phyloP scores from a whole-genome alignment of 2,797 vertebrate genomes.

The Coluber constrictor region DNA sequence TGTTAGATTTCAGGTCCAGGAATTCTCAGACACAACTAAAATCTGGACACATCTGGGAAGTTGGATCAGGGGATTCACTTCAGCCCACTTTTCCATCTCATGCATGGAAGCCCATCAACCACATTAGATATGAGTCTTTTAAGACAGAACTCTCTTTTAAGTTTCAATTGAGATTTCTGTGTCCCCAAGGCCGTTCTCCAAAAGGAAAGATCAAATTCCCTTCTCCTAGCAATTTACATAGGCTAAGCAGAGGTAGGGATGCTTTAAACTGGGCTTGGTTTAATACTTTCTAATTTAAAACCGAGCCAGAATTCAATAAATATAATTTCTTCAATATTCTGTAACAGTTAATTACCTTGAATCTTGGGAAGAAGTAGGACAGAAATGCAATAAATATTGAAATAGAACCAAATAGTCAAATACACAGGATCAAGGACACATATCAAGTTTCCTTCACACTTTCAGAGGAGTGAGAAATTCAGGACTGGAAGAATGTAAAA shows the following conservation, averaged over 20 bases:
- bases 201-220: neutral
- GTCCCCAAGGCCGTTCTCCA: too few relatives aligned
- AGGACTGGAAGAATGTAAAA: neutral
- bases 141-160: neutral
- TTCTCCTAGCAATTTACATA: neutral
- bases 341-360: neutral
- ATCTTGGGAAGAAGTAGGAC: neutral
- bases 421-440: neutral
- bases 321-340: neutral
- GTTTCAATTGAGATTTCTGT: neutral
- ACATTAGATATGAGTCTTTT: neutral
- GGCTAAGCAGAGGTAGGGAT: neutral
- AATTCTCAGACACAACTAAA: neutral
- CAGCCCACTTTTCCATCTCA: neutral
- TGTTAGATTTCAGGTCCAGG: neutral
- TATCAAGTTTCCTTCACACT: neutral
- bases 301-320: neutral
- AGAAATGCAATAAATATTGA: neutral
- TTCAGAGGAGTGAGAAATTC: slow-evolving; percentile 1
- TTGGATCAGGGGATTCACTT: neutral
- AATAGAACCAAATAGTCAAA: neutral
- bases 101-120: neutral
- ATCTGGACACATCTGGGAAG: neutral
- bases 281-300: neutral
- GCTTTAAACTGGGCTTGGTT: neutral